Evolutionary conservation across 2,113 vertebrate species (phyloP).

Genomic region (Upupa epops): DNA sequence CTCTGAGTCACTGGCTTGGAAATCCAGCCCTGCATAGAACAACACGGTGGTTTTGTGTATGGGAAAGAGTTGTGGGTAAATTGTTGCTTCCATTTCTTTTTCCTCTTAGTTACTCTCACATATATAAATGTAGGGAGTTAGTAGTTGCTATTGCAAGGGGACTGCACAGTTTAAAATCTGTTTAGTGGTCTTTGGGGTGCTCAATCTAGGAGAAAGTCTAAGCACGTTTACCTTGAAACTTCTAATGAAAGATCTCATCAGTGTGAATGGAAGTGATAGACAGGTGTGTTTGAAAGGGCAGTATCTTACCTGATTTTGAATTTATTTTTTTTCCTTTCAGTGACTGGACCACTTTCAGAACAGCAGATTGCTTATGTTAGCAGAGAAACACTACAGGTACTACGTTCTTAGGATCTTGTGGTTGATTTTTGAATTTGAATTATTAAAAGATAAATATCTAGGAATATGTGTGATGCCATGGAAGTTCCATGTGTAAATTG

Average conservation of each 20-base stretch:
- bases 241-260: background rate
- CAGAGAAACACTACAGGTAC: constrained; percentile 97
- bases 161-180: background rate
- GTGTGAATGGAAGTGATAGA: background rate
- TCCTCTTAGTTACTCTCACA: background rate
- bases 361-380: constrained; percentile 98
- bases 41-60: background rate
- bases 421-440: background rate
- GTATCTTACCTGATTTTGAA: background rate
- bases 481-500: background rate
- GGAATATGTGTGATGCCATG: background rate
- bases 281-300: background rate
- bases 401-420: background rate
- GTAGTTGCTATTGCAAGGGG: background rate
- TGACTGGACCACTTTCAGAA: constrained; percentile 95
- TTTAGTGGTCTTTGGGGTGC: background rate
- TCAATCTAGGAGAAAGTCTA: background rate
- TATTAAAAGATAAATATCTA: background rate
- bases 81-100: background rate
- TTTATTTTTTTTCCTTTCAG: constrained; percentile 71
- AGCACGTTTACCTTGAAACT: background rate
- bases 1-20: background rate
- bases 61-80: background rate
- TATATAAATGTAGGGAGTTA: background rate
- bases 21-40: background rate